Base-by-base conservation (phyloP, 2,888 invertebrate genomes). In the Notodonta dromedarius region DNA sequence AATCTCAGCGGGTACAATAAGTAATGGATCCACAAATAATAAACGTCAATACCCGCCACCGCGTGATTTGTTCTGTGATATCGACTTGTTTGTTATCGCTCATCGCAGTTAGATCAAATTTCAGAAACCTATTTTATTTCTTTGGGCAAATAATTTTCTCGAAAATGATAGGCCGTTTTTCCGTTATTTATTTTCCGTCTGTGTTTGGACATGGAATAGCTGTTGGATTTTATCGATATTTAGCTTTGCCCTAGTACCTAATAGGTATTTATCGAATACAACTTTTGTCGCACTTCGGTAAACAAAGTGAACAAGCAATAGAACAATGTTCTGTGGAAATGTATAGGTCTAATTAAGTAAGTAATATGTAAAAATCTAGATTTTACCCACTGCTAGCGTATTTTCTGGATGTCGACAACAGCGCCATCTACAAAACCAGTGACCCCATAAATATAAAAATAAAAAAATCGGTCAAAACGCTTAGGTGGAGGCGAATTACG, bases 11-110 rank as follows among this genome's bases (percentile, higher is more conserved):
- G 66, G 67, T 59, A 62, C 63, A 62, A 58, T 54, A 56, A 48
- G 65, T 77, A 76, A 78, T 78, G 70, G 69, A 61, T 66, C 61
- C 50, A 58, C 72, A 77, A 78, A 78, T 67, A 67, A 69, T 42
- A 65, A 59, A 44, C 65, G 64, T 65, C 71, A 69, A 66, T 64
- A 66, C 56, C 60, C 60, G 58, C 42, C 63, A 60, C 61, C 65
- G 59, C 57, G 63, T 71, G 73, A 71, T 76, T 76, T 76, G 56
- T 60, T 46, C 57, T 61, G 70, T 69, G 63, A 70, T 69, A 68
- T 58, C 61, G 52, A 55, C 58, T 56, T 63, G 56, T 56, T 56
- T 56, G 24, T 24, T 44, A 44, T 24, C 13, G 24, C 24, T 44
- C 56, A 44, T n/a, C 24, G 44, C 13, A 24, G 24, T 6, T 44